Evolutionary conservation across 2,888 invertebrate species (phyloP).

Genomic region (Bimastos eiseni): DNA sequence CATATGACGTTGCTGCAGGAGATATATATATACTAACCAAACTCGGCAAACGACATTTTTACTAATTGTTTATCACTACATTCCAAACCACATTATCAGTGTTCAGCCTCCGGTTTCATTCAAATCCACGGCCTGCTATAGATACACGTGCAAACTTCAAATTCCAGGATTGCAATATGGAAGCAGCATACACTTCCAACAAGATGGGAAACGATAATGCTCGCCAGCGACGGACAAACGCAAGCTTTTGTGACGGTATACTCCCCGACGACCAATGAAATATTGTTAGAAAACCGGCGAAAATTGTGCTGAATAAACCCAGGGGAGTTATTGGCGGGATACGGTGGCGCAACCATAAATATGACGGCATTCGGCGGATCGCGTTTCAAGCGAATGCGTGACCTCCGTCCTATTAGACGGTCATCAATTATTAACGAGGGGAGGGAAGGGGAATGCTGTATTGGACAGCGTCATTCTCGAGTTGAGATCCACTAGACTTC

Average conservation of each 20-base stretch:
- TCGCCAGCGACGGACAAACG: not conserved
- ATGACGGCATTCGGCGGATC: not conserved
- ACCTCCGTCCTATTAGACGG: not conserved
- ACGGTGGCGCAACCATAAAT: not conserved
- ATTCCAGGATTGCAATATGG: not conserved
- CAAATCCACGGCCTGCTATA: not conserved
- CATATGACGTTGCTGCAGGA: not conserved
- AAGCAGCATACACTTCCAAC: not conserved
- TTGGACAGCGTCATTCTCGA: not conserved
- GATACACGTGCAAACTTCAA: not conserved
- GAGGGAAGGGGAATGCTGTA: not conserved
- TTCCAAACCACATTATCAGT: not conserved
- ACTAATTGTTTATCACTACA: not conserved
- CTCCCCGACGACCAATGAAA: not conserved
- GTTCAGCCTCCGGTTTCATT: not conserved
- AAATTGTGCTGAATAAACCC: constrained; percentile 1
- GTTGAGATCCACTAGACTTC: not conserved
- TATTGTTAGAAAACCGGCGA: constrained; percentile 1
- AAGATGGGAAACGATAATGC: not conserved
- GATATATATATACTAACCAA: not conserved
- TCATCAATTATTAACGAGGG: not conserved
- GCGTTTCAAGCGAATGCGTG: not conserved
- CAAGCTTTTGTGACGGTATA: constrained; percentile 13
- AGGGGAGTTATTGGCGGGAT: not conserved
- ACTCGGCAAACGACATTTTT: not conserved